These are phyloP conservation scores for Nerophis lumbriciformis DNA, from an alignment of 2,113 vertebrate genomes.

Conservation along the genomic window DNA sequence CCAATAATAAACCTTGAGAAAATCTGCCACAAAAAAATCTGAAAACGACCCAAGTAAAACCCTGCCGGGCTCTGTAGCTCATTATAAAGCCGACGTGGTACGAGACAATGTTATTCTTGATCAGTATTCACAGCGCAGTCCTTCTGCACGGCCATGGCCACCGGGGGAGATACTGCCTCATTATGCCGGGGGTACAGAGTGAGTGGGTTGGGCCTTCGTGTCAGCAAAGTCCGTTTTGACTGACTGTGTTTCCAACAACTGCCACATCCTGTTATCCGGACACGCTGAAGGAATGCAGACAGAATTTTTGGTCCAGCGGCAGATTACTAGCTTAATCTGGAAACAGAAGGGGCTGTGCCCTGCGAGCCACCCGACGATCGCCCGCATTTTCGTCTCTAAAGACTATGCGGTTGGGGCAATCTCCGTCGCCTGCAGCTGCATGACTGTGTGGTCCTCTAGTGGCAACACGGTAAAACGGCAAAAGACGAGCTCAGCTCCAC, in stretches of 20 bases:
- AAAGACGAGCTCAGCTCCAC: slow-evolving; percentile 49
- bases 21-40: no score
- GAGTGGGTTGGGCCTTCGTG: slow-evolving; percentile 30
- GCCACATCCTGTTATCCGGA: slow-evolving; percentile 23
- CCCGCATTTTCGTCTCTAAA: slow-evolving; percentile 52
- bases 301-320: slow-evolving; percentile 19
- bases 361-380: slow-evolving; percentile 44
- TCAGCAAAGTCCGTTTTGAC: slow-evolving; percentile 50
- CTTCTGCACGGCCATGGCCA: slow-evolving; percentile 37
- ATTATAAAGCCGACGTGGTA: slow-evolving; percentile 42
- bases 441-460: slow-evolving; percentile 58
- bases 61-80: slow-evolving; percentile 43
- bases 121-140: slow-evolving; percentile 51
- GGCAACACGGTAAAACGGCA: slow-evolving; percentile 31
- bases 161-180: slow-evolving; percentile 49
- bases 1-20: no score
- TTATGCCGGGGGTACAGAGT: slow-evolving; percentile 52
- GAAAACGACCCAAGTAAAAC: background rate
- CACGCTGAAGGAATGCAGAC: slow-evolving; percentile 25
- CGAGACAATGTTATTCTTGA: slow-evolving; percentile 40
- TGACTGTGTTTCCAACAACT: slow-evolving; percentile 17
- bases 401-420: slow-evolving; percentile 41
- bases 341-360: slow-evolving; percentile 37
- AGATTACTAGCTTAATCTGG: slow-evolving; percentile 40
- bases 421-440: slow-evolving; percentile 51